A percentile compares a stretch with the other conserved stretches of the same genome.
These are phyloP conservation scores for Hyla sarda DNA, from an alignment of 2,113 vertebrate genomes.

Conservation along the genomic window DNA sequence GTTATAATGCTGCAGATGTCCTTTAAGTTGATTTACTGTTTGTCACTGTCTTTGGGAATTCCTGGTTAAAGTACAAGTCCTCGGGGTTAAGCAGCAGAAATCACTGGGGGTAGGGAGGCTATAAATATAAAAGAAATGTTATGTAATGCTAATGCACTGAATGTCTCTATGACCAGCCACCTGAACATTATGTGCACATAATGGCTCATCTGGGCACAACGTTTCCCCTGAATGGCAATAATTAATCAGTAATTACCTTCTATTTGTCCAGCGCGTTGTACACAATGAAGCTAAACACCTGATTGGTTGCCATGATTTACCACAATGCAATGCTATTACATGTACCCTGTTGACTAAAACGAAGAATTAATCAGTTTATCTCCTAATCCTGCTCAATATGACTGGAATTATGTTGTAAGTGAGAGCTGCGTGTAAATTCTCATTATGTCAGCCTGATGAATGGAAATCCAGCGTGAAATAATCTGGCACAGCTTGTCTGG, in stretches of 20 bases:
- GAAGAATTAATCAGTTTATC: conserved; percentile 28
- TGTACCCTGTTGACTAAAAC: not conserved
- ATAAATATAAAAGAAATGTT: conserved; percentile 12
- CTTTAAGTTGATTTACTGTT: not conserved
- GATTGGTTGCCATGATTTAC: not conserved
- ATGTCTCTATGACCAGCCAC: not conserved
- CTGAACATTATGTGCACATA: conserved; percentile 3
- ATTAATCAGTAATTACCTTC: conserved; percentile 17
- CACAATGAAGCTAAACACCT: not conserved
- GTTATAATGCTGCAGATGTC: no score
- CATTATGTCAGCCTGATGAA: conserved; percentile 14
- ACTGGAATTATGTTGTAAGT: conserved; percentile 18
- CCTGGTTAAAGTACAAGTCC: not conserved
- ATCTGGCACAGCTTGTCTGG: conserved; percentile 2
- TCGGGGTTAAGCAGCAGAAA: not conserved
- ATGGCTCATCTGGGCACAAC: conserved; percentile 20
- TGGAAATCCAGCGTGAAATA: conserved; percentile 6
- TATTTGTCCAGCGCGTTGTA: not conserved
- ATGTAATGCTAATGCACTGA: not conserved
- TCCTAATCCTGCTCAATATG: conserved; percentile 6
- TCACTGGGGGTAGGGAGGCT: not conserved
- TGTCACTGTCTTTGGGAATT: not conserved
- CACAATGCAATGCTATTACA: conserved; percentile 19
- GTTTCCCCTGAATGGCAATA: not conserved
- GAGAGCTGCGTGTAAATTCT: conserved; percentile 2